phyloP scores from a whole-genome alignment of 1,140 invertebrate species.

The Lethocerus indicus region DNA sequence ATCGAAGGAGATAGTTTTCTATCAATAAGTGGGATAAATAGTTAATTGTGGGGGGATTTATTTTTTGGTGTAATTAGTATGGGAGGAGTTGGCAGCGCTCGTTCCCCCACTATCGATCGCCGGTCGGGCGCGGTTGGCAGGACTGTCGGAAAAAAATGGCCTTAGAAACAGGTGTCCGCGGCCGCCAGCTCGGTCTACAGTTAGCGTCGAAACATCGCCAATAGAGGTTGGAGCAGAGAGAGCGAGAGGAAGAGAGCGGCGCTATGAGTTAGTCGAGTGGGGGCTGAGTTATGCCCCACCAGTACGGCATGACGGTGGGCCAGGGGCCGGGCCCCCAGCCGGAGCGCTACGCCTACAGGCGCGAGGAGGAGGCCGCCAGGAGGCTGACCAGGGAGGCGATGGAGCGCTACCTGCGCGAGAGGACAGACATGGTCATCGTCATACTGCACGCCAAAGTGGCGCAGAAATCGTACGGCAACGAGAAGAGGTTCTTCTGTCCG shows the following conservation, averaged over 20 bases:
- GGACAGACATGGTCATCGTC: conserved; percentile 90
- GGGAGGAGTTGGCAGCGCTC: no score
- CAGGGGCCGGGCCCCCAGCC: conserved; percentile 63
- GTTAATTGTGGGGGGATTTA: no score
- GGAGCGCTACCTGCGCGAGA: conserved; percentile 85
- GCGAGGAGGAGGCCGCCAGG: conserved; percentile 71
- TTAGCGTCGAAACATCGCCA: no score
- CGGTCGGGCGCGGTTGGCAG: conserved; percentile 28
- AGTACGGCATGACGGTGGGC: conserved; percentile 51
- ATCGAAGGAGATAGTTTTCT: no score
- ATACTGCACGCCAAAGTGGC: conserved; percentile 98
- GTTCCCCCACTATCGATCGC: no score
- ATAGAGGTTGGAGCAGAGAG: no score
- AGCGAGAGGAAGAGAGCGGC: no score
- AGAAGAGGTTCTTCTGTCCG: conserved; percentile 98
- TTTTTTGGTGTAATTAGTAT: no score
- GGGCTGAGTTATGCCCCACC: conserved; percentile 64
- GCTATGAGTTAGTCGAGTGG: no score
- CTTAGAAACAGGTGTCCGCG: conserved; percentile 46
- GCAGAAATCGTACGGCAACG: conserved; percentile 99
- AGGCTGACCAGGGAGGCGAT: conserved; percentile 83
- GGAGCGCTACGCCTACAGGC: conserved; percentile 39
- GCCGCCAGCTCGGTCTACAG: no score
- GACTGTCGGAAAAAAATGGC: conserved; percentile 41
- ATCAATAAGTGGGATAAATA: no score